A percentile compares a stretch with the other conserved stretches of the same genome.
phyloP scores from a whole-genome alignment of 2,888 invertebrate genomes.

The Bedellia somnulentella region DNA sequence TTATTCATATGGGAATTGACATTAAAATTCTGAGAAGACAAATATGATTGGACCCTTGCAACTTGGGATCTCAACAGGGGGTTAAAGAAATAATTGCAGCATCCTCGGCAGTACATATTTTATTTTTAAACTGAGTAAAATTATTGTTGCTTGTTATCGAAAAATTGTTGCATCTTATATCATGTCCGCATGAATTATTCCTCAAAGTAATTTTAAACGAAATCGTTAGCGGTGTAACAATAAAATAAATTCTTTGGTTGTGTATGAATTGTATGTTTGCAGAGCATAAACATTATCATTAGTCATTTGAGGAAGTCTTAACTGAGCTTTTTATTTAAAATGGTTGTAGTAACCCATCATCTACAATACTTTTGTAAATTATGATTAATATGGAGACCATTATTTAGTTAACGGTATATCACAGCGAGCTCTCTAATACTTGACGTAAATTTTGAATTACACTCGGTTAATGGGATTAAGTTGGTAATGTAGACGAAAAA shows the following conservation, averaged over 20 bases:
- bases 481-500: too few species aligned
- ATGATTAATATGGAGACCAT: constrained; percentile 41
- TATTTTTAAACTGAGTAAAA: constrained; percentile 15
- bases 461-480: neutral
- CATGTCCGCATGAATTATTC: too few species aligned
- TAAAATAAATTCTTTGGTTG: too few species aligned
- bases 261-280: too few species aligned
- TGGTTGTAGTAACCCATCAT: constrained; percentile 17
- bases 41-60: constrained; percentile 14
- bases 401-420: constrained; percentile 35
- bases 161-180: constrained; percentile 19
- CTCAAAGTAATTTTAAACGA: too few species aligned
- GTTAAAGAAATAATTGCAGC: constrained; percentile 26
- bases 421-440: neutral
- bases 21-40: constrained; percentile 27
- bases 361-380: constrained; percentile 30
- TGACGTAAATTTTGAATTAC: neutral
- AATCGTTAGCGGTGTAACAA: too few species aligned
- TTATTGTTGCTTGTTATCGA: constrained; percentile 19
- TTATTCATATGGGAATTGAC: constrained; percentile 27
- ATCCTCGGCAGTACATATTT: constrained; percentile 15
- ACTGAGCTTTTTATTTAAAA: too few species aligned
- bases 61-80: constrained; percentile 20
- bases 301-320: too few species aligned
- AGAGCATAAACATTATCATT: too few species aligned